Conservation (phyloP, 1,140 invertebrate genomes). For the Cyphomyrmex costatus region DNA sequence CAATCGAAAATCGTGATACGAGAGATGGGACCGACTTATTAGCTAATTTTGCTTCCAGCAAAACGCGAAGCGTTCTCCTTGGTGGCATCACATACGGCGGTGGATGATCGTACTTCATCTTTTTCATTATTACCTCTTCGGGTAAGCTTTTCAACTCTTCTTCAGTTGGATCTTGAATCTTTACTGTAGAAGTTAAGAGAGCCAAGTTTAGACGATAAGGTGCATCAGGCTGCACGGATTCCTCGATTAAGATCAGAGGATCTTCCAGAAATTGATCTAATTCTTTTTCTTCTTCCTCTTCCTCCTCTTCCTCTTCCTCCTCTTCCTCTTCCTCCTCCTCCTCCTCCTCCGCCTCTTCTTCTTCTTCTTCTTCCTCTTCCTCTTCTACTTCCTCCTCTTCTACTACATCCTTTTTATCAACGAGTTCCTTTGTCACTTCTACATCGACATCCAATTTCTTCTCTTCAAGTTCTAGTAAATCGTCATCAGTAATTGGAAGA, state of each 20-base stretch:
- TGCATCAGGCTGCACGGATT: slow-evolving; percentile 76
- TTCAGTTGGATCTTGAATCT: slow-evolving; percentile 67
- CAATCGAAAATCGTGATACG: slow-evolving; percentile 84
- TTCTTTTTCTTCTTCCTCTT: slow-evolving; percentile 58
- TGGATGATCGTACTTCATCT: slow-evolving; percentile 80
- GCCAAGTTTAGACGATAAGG: slow-evolving; percentile 81
- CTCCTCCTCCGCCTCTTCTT: slow-evolving; percentile 56
- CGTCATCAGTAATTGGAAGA: slow-evolving; percentile 80
- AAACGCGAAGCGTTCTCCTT: slow-evolving; percentile 77
- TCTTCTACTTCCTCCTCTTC: slow-evolving; percentile 22
- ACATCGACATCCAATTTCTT: background rate
- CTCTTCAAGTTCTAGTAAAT: slow-evolving; percentile 69
- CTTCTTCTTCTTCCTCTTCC: slow-evolving; percentile 68
- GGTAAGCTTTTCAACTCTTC: slow-evolving; percentile 61
- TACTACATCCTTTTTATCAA: slow-evolving; percentile 62
- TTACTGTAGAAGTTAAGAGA: slow-evolving; percentile 79
- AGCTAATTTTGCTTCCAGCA: slow-evolving; percentile 82
- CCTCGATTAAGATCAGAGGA: slow-evolving; percentile 67
- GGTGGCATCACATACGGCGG: slow-evolving; percentile 81
- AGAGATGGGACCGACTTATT: slow-evolving; percentile 82
- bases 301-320: slow-evolving; percentile 44
- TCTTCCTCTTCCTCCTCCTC: slow-evolving; percentile 63
- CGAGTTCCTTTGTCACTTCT: background rate
- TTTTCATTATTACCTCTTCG: slow-evolving; percentile 76
- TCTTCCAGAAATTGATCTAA: slow-evolving; percentile 62